Conservation (phyloP, 2,113 vertebrate species). For the Macquaria ambigua region DNA sequence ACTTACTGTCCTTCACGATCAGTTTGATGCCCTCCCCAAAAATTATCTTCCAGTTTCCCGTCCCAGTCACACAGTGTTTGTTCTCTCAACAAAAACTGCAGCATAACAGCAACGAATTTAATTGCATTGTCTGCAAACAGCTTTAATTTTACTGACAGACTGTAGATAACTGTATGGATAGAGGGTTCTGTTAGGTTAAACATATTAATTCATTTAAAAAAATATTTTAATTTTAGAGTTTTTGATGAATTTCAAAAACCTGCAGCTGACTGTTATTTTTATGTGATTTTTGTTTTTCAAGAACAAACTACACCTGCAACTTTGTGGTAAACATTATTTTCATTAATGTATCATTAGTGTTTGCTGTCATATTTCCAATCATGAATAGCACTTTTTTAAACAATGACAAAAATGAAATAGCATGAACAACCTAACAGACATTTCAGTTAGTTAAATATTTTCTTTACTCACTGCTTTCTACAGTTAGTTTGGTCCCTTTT, state of each 20-base stretch:
- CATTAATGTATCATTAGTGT: too few species aligned
- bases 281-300: not conserved
- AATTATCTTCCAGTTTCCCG: conserved; percentile 26
- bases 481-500: conserved; percentile 49
- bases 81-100: conserved; percentile 24
- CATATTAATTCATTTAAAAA: not conserved
- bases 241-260: not conserved
- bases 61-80: conserved; percentile 46
- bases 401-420: not conserved
- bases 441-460: not conserved
- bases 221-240: not conserved
- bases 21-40: conserved; percentile 67
- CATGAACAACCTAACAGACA: not conserved
- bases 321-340: too few species aligned
- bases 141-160: not conserved
- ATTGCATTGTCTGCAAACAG: conserved; percentile 11
- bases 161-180: not conserved
- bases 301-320: too few species aligned
- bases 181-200: not conserved
- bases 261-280: not conserved
- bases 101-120: not conserved
- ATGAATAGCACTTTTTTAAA: too few species aligned
- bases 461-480: conserved; percentile 45
- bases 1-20: conserved; percentile 48
- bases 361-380: not conserved